These are phyloP conservation scores for Nettapus auritus DNA, from an alignment of 2,113 vertebrate genomes.

Conservation along the genomic window DNA sequence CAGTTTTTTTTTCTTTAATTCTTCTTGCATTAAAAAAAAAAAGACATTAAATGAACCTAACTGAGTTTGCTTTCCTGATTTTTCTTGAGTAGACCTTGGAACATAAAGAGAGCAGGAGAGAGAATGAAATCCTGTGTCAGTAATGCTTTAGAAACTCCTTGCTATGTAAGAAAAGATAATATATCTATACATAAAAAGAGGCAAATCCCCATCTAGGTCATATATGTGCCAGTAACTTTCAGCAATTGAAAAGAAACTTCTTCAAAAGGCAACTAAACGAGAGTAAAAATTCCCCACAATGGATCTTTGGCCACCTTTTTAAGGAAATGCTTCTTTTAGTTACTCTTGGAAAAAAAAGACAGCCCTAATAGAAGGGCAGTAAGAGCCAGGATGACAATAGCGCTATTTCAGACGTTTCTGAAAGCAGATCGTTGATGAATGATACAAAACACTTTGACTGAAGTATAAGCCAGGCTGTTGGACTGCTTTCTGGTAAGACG, in stretches of 20 bases:
- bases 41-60: background rate
- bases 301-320: background rate
- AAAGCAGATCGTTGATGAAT: rapidly evolving
- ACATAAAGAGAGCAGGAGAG: background rate
- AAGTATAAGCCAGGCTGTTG: rapidly evolving
- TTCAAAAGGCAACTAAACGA: background rate
- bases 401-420: background rate
- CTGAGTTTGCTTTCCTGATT: background rate
- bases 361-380: background rate
- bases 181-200: background rate
- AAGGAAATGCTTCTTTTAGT: background rate
- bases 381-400: background rate
- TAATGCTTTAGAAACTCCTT: background rate
- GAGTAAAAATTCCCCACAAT: background rate
- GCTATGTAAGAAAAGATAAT: background rate
- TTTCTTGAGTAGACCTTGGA: background rate
- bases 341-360: background rate
- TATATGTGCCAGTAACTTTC: background rate
- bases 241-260: background rate
- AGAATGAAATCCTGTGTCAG: background rate
- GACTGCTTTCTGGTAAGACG: background rate
- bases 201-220: background rate
- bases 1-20: background rate
- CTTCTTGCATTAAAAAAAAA: background rate
- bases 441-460: background rate